Evolutionary conservation across 2,113 vertebrate species (phyloP).

Genomic region (Cranoglanis bouderius): DNA sequence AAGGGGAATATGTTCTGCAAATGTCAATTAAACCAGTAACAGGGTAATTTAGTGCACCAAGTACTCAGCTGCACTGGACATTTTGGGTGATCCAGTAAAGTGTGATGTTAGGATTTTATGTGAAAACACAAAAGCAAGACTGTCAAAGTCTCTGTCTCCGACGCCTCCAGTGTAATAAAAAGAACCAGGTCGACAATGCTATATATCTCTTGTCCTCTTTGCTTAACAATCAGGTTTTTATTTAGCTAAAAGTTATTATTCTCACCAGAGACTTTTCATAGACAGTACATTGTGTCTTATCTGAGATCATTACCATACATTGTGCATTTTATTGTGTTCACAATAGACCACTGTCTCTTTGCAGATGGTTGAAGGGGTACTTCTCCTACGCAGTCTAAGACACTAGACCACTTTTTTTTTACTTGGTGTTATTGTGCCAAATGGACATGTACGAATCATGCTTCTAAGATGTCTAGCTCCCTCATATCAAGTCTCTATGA

Average conservation of each 20-base stretch:
- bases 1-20: not conserved
- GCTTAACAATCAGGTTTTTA: not conserved
- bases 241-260: conserved; percentile 1
- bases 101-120: not conserved
- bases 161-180: not conserved
- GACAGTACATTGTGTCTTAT: conserved; percentile 18
- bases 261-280: conserved; percentile 1
- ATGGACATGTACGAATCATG: not conserved
- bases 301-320: conserved; percentile 20
- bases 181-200: not conserved
- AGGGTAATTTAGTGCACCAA: not conserved
- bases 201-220: not conserved
- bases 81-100: not conserved
- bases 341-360: conserved; percentile 26
- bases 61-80: not conserved
- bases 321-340: not conserved
- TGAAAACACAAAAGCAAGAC: not conserved
- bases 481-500: not conserved
- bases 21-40: not conserved
- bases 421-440: not conserved
- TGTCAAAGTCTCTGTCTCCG: not conserved
- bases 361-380: not conserved
- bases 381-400: not conserved
- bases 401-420: not conserved
- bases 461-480: not conserved